phyloP scores from a whole-genome alignment of 1,140 invertebrate species.

The Pseudomyrmex pallidus region DNA sequence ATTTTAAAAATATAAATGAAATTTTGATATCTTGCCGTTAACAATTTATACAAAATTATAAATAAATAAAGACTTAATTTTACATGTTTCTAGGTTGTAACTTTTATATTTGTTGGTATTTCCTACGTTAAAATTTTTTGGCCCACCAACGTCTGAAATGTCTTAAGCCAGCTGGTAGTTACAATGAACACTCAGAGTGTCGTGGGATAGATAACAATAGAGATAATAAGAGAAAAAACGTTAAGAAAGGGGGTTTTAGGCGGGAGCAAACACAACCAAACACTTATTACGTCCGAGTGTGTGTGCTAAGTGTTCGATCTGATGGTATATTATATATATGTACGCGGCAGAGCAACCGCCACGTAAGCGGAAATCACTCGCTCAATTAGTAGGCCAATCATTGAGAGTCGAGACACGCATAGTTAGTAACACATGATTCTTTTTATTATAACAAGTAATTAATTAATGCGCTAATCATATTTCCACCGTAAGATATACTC shows the following conservation, averaged over 20 bases:
- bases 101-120: neutral
- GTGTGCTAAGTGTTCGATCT: conserved; percentile 64
- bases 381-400: conserved; percentile 60
- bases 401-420: conserved; percentile 66
- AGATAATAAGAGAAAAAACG: conserved; percentile 16
- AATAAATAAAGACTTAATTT: conserved; percentile 1
- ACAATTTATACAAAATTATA: neutral
- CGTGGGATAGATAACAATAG: conserved; percentile 30
- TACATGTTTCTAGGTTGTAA: neutral
- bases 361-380: conserved; percentile 20
- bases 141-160: conserved; percentile 27
- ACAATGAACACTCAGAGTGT: conserved; percentile 30
- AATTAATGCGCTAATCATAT: conserved; percentile 67
- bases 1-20: neutral
- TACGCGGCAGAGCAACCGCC: conserved; percentile 39
- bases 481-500: conserved; percentile 49
- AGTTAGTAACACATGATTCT: conserved; percentile 72
- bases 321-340: neutral
- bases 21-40: neutral
- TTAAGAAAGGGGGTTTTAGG: conserved; percentile 1
- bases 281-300: conserved; percentile 56
- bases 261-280: conserved; percentile 48
- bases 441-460: conserved; percentile 76
- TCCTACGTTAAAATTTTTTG: neutral
- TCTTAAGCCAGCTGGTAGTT: conserved; percentile 40